Evolutionary conservation across 2,888 invertebrate species (phyloP).

Genomic region (Elysia crispata): DNA sequence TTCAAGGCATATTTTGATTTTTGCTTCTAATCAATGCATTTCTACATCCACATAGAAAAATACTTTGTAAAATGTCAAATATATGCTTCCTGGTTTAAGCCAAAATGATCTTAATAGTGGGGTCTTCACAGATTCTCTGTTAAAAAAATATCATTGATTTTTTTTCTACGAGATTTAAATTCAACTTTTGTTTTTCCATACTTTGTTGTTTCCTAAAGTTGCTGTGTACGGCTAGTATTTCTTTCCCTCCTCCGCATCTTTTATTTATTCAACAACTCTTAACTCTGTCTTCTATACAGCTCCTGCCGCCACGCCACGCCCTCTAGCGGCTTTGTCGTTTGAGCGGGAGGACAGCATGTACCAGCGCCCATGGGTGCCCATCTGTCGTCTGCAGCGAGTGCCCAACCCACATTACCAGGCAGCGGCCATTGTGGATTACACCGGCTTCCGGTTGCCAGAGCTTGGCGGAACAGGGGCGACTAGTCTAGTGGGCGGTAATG

Average conservation of each 20-base stretch:
- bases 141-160: no score
- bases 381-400: conserved; percentile 33
- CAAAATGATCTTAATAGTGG: no score
- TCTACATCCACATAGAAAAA: no score
- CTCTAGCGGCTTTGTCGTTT: conserved; percentile 55
- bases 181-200: not conserved
- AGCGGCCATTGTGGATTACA: conserved; percentile 54
- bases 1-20: no score
- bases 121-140: no score
- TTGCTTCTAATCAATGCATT: no score
- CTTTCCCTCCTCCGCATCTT: not conserved
- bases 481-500: no score
- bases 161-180: no score
- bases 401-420: conserved; percentile 49
- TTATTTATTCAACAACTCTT: not conserved
- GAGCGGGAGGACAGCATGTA: conserved; percentile 70
- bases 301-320: conserved; percentile 36
- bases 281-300: conserved; percentile 7
- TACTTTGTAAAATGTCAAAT: no score
- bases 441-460: conserved; percentile 56
- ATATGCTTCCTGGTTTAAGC: no score
- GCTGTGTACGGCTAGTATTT: not conserved
- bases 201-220: not conserved
- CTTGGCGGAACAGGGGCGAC: not conserved
- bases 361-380: conserved; percentile 53